Evolutionary conservation across 2,113 vertebrate species (phyloP), one percentile per base, ranked within the genome.

Genomic region (Litocranius walleri): DNA sequence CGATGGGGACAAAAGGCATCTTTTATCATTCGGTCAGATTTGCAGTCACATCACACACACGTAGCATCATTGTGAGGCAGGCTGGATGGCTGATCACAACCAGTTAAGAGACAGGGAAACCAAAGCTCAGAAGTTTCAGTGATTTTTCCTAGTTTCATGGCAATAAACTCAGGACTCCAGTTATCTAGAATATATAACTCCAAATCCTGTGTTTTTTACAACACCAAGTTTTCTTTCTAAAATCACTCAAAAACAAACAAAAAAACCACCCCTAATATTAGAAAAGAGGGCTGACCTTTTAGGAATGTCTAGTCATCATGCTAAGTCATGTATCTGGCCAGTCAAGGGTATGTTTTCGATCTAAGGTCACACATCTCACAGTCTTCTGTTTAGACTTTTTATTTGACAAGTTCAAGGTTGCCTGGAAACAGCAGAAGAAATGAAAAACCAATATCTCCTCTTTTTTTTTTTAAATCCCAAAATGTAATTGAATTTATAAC

Each of bases 361-460:
- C 54, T 82, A 83, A 98, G 50, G 81, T 90, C 74, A 29, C 3
- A 43, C 33, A 84, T 77, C 88, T 96, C 43, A 52, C 54, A 54
- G 84, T 43, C 77, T 96, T 97, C 85, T 94, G 83, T 92, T 94
- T 90, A 92, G 74, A 94, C 30, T 92, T 94, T 74, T 91, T 95
- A 94, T 97, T 96, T 92, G 97, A 96, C 50, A 81, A 95, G 89
- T 97, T 97, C 98, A 97, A 97, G 48, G 97, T 99, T 99, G 98
- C 98, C 98, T 98, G 93, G 98, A 98, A 98, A 99, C 98, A 98
- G 96, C 95, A 96, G 95, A 98, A 97, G 92, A 98, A 98, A 98
- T 96, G 95, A 95, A 97, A 98, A 98, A 98, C 96, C 92, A 89
- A 89, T 96, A 97, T 98, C 88, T 96, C 86, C 93, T 94, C 94